phyloP scores from a whole-genome alignment of 2,888 invertebrate species.

The Nymphalis urticae region DNA sequence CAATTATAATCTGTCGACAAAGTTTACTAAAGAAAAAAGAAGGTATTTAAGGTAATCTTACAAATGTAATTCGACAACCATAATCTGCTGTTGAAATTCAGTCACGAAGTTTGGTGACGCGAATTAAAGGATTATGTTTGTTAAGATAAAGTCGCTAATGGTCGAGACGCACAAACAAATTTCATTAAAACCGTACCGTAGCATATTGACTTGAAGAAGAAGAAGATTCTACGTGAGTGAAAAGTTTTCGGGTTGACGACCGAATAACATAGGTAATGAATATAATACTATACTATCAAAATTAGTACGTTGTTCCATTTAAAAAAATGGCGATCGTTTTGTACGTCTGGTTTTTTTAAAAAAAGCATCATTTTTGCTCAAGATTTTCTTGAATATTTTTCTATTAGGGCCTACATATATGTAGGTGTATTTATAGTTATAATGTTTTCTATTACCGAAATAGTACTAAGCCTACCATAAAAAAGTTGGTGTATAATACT shows the following conservation, averaged over 20 bases:
- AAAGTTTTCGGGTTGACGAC: slow-evolving; percentile 27
- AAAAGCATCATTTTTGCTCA: too few species aligned
- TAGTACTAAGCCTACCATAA: too few species aligned
- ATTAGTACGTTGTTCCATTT: too few species aligned
- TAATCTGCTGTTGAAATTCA: slow-evolving; percentile 21
- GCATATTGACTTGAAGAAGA: slow-evolving; percentile 3
- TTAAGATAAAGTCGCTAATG: slow-evolving; percentile 36
- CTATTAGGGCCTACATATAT: too few species aligned
- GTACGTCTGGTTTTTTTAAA: too few species aligned
- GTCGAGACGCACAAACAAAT: slow-evolving; percentile 39
- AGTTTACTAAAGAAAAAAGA: not conserved
- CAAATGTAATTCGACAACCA: slow-evolving; percentile 15
- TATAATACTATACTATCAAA: too few species aligned
- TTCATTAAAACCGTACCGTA: slow-evolving; percentile 26
- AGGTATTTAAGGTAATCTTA: slow-evolving; percentile 7
- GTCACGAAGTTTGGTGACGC: slow-evolving; percentile 22
- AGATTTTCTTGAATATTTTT: too few species aligned
- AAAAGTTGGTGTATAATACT: too few species aligned
- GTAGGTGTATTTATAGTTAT: too few species aligned
- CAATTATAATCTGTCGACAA: not conserved
- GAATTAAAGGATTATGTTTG: slow-evolving; percentile 39
- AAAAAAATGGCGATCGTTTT: too few species aligned
- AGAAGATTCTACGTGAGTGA: slow-evolving; percentile 27
- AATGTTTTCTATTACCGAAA: too few species aligned
- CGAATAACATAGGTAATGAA: not conserved